Base-by-base conservation (phyloP, 2,113 vertebrate species). In the Anhinga anhinga region DNA sequence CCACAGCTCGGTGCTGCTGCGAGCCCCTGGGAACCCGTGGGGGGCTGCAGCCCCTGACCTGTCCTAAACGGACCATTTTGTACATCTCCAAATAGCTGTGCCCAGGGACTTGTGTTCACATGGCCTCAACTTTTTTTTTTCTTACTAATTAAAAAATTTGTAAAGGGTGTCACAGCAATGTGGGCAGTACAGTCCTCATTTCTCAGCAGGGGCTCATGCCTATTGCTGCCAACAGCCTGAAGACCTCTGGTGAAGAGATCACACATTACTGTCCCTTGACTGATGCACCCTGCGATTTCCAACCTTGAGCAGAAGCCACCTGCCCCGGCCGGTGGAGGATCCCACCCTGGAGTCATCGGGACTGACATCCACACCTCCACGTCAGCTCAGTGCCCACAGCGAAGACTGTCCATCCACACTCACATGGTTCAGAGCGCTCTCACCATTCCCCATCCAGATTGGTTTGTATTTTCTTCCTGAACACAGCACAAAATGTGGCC, bases 321-420 rank as follows among this genome's bases (percentile, higher is more conserved):
- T 79, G 69, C 36, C 23, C 19, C 3, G 4, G 27, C 40, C 32
- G 25, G 27, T 29, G 53, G 22, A 84, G 9, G 10, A 73, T 69
- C 11, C 40, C 27, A 49, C 4, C 2, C 15, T 49, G 27, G 30
- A 77, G 10, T 32, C 1, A 0, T n/a, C 7, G 2, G 56, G 61
- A 84, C 17, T 5, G 15, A 81, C 0, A 0, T 29, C 61, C 52
- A 67, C 19, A 59, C 6, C 32, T 71, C 65, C 7, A 2, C 65
- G 79, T 63, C 55, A 84, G 63, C 32, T 86, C 0, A 0, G 32
- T 80, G 66, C 22, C 18, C 2, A 0, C 52, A 61, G 22, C 2
- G 10, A 73, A 62, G 59, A 47, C 6, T 18, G 9, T 9, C 27
- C 3, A 10, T 69, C 25, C 45, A 53, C 27, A 40, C 7, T 69